Percentiles rank a stretch among this genome's conserved stretches.
Conservation (phyloP, 2,888 invertebrate species). For the Troilus luridus region DNA sequence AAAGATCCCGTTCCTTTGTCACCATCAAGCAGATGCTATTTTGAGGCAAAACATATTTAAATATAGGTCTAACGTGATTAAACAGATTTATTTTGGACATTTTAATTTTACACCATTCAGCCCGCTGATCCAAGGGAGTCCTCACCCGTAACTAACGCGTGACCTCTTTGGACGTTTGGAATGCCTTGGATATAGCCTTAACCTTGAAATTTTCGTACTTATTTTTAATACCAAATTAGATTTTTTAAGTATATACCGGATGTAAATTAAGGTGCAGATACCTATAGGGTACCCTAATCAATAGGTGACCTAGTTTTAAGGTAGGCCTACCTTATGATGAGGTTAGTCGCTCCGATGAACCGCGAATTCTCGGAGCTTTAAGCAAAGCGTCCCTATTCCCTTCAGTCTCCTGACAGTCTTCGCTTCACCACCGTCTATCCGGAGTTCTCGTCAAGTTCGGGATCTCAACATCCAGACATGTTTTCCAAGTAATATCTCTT, state of each 20-base stretch:
- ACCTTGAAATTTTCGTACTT: neutral
- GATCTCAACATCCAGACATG: neutral
- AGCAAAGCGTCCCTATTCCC: neutral
- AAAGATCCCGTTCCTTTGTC: neutral
- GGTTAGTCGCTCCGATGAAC: neutral
- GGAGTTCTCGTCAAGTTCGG: neutral
- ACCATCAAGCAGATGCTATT: neutral
- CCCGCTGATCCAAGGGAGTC: conserved; percentile 9
- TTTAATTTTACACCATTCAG: conserved; percentile 26
- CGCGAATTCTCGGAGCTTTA: conserved; percentile 26
- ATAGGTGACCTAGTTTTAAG: conserved; percentile 3
- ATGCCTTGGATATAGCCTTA: neutral
- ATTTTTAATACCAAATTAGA: too few species aligned
- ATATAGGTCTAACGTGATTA: conserved; percentile 6
- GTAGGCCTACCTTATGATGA: conserved; percentile 16
- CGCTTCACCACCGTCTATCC: neutral
- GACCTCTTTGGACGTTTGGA: neutral
- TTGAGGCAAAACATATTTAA: neutral
- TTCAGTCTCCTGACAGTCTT: neutral
- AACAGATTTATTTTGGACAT: neutral
- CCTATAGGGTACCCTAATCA: neutral
- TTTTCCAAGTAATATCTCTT: conserved; percentile 1
- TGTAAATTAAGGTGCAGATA: neutral
- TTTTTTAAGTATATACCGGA: too few species aligned
- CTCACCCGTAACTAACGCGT: neutral